phyloP scores from a whole-genome alignment of 2,797 vertebrate genomes.

The Onychomys torridus region DNA sequence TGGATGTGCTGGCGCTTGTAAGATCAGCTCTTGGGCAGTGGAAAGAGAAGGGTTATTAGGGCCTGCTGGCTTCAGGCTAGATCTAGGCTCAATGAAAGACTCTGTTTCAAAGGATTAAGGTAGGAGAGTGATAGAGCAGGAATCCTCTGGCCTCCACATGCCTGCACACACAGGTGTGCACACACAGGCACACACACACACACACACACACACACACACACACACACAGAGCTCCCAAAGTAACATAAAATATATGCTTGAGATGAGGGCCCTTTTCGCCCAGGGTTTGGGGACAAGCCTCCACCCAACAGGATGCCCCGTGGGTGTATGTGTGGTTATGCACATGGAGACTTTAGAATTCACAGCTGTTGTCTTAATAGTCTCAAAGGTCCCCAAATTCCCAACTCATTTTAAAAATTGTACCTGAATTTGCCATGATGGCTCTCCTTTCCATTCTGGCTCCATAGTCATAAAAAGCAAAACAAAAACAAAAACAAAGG shows the following conservation, averaged over 20 bases:
- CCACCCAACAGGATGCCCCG: neutral
- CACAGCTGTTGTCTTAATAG: neutral
- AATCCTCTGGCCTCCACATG: neutral
- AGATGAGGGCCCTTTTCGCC: neutral
- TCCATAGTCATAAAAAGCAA: neutral
- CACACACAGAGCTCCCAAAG: neutral
- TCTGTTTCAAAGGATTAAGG: neutral
- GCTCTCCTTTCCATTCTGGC: slow-evolving; percentile 17
- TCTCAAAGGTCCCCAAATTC: slow-evolving; percentile 6
- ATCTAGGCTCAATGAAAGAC: neutral
- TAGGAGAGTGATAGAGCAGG: neutral
- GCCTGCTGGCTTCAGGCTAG: neutral
- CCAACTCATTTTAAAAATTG: neutral
- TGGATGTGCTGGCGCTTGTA: neutral
- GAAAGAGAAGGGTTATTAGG: neutral
- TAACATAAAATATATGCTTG: neutral
- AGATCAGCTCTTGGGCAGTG: neutral
- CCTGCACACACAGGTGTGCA: neutral
- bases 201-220: neutral
- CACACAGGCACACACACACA: neutral
- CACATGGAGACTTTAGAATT: neutral
- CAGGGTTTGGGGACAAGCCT: neutral
- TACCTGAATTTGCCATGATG: neutral
- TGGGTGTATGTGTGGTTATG: neutral
- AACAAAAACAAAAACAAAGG: neutral